These are phyloP conservation scores for Anolis apletophallus DNA, from an alignment of 2,797 vertebrate species.

Conservation along the genomic window DNA sequence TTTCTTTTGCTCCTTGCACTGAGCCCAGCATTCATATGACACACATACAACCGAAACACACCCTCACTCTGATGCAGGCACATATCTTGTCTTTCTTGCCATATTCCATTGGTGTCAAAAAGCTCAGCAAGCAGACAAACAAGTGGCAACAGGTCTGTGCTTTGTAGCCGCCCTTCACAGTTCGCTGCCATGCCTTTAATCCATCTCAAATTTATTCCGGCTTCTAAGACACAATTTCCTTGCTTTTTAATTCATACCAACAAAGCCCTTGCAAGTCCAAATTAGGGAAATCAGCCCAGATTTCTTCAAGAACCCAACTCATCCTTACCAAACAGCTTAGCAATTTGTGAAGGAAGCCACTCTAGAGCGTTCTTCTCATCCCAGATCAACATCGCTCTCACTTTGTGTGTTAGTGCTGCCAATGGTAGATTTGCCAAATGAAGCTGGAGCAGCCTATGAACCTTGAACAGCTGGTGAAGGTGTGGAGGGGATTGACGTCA, in stretches of 20 bases:
- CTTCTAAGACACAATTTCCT: not conserved
- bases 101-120: not conserved
- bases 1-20: not conserved
- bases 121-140: not conserved
- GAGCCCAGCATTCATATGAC: not conserved
- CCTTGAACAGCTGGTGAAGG: not conserved
- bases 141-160: conserved; percentile 19
- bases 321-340: conserved; percentile 10
- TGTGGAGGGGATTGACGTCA: not conserved
- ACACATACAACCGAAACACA: not conserved
- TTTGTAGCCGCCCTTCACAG: not conserved
- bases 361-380: not conserved
- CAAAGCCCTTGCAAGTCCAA: not conserved
- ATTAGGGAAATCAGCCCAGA: not conserved
- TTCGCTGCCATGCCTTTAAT: not conserved
- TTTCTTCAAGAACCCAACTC: not conserved
- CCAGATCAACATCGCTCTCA: not conserved
- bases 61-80: not conserved
- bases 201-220: not conserved
- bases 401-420: not conserved
- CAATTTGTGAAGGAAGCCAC: not conserved
- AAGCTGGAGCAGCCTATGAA: not conserved
- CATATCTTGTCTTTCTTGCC: not conserved
- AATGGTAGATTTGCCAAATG: not conserved
- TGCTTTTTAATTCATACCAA: not conserved